Base-by-base conservation (phyloP, 2,113 vertebrate species). In the Arvicanthis niloticus region DNA sequence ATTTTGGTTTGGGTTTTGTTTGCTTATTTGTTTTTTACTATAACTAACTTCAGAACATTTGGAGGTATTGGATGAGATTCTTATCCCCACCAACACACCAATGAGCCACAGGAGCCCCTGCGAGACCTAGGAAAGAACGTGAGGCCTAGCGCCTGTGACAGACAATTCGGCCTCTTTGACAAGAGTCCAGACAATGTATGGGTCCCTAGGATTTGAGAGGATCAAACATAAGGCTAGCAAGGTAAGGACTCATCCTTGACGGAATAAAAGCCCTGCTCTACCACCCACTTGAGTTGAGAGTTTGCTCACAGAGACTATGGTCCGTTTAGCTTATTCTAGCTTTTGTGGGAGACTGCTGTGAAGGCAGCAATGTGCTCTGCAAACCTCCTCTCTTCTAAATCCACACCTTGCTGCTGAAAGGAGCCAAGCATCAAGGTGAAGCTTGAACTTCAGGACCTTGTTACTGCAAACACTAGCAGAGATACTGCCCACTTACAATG, bases 381-480 rank as follows among this genome's bases (percentile, higher is more conserved):
- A 77, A 11, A 8, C 16, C 31, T 75, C 7, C 29, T 85, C 10
- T 93, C n/a, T 85, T n/a, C 89, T 68, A 82, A 93, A 48, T 78
- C 68, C 9, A 42, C n/a, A 34, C 34, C 8, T 19, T 40, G 31
- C 40, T 21, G 45, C 21, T 42, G 73, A 45, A 31, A 82, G 29
- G 65, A 67, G 29, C 29, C 29, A 91, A 77, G 40, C 48, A 68
- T 1, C 3, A 42, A 22, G 16, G 56, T 78, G 67, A 24, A n/a
- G 7, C 19, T 94, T 70, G 31, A 77, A 68, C 34, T 62, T 67
- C 2, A 89, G 34, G 15, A 34, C 53, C 21, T 45, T 45, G 7
- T 60, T 13, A 3, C 13, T 6, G 13, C 40, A 0, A 34, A 58
- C 0, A 1, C 42, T 68, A 80, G 60, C 24, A 56, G 1, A 3